Conservation (phyloP, 2,888 invertebrate genomes). For the Heliconius ismenius region DNA sequence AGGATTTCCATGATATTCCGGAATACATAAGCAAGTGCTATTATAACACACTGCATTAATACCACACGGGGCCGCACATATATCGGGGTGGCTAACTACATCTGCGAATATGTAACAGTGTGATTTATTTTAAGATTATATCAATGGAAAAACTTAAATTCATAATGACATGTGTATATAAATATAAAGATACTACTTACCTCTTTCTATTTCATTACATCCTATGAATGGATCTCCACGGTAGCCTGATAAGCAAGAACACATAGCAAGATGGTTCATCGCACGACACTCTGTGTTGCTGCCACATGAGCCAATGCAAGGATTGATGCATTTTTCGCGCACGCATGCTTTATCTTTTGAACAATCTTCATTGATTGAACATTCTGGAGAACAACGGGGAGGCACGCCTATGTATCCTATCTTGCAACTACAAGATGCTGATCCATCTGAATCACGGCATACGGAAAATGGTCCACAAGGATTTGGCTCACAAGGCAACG, state of each 20-base stretch:
- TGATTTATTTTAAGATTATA: not conserved
- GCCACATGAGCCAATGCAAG: slow-evolving; percentile 88
- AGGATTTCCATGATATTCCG: slow-evolving; percentile 85
- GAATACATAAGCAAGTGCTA: slow-evolving; percentile 83
- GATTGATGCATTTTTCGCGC: slow-evolving; percentile 87
- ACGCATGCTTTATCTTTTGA: slow-evolving; percentile 86
- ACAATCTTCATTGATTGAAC: slow-evolving; percentile 89
- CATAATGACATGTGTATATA: not conserved
- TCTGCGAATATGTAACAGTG: not conserved
- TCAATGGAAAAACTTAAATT: not conserved
- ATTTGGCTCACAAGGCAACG: slow-evolving; percentile 83
- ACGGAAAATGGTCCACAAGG: slow-evolving; percentile 87
- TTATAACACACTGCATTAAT: slow-evolving; percentile 83
- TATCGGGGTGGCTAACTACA: slow-evolving; percentile 58
- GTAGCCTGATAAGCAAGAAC: slow-evolving; percentile 85
- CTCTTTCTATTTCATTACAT: slow-evolving; percentile 60
- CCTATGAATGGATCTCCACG: slow-evolving; percentile 88
- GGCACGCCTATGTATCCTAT: slow-evolving; percentile 85
- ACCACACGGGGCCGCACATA: slow-evolving; percentile 85
- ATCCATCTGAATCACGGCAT: slow-evolving; percentile 80
- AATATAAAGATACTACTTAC: slow-evolving; percentile 58
- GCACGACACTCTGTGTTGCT: slow-evolving; percentile 86
- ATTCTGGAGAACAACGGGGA: slow-evolving; percentile 88
- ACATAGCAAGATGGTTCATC: slow-evolving; percentile 89
- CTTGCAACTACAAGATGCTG: slow-evolving; percentile 84